Percentiles rank a stretch among this genome's conserved stretches.
Evolutionary conservation across 2,888 invertebrate species (phyloP).

Genomic region (Ethmia dodecea): DNA sequence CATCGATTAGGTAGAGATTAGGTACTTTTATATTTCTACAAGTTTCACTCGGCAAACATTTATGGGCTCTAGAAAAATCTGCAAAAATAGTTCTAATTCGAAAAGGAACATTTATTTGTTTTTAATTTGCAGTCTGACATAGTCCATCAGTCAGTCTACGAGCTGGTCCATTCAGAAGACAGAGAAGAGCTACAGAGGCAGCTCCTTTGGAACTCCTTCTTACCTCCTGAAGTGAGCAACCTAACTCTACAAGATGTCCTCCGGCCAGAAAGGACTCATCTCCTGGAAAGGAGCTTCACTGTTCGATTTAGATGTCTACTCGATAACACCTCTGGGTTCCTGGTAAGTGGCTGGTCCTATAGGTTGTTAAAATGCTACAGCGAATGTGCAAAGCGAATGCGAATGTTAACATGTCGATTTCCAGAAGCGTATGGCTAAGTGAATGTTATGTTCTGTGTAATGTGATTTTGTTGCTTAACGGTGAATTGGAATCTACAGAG

Average conservation of each 20-base stretch:
- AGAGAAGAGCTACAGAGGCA: conserved; percentile 97
- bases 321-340: conserved; percentile 99
- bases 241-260: conserved; percentile 91
- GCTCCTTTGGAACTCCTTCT: conserved; percentile 95
- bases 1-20: too few relatives aligned
- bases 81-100: too few relatives aligned
- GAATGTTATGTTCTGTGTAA: not conserved
- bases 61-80: too few relatives aligned
- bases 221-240: conserved; percentile 87
- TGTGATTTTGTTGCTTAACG: not conserved
- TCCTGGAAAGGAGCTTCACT: conserved; percentile 97
- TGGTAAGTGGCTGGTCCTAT: conserved; percentile 80
- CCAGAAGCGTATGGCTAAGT: conserved; percentile 2
- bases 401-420: not conserved
- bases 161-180: conserved; percentile 99
- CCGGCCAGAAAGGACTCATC: conserved; percentile 91
- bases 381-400: not conserved
- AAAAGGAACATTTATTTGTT: too few relatives aligned
- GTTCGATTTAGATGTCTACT: conserved; percentile 98
- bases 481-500: conserved; percentile 80
- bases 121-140: conserved; percentile 98
- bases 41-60: too few relatives aligned
- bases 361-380: too few relatives aligned
- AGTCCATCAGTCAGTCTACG: conserved; percentile 99
- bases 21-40: too few relatives aligned